These are phyloP conservation scores for Mirounga angustirostris DNA, from an alignment of 2,113 vertebrate genomes.

Conservation along the genomic window DNA sequence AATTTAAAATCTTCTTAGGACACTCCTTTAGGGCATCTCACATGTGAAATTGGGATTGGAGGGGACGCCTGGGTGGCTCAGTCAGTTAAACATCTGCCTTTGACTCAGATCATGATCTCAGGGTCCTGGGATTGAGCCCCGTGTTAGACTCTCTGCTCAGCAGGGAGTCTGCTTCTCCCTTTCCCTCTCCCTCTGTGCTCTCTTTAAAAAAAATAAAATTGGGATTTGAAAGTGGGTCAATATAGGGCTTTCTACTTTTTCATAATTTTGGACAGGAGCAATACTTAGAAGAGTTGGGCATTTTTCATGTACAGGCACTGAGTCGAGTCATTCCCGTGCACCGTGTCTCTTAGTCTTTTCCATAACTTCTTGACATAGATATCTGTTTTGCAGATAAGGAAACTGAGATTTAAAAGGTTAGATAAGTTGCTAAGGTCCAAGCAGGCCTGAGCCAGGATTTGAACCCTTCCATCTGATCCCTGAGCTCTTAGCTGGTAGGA, in stretches of 20 bases:
- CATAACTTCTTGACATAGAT: accelerated
- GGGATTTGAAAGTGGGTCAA: not conserved
- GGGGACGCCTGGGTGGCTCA: no score
- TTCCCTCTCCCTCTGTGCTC: no score
- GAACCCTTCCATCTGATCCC: not conserved
- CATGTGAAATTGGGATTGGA: not conserved
- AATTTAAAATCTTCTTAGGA: not conserved
- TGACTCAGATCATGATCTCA: no score
- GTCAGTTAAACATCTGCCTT: no score
- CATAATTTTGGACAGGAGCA: not conserved
- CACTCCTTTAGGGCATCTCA: not conserved
- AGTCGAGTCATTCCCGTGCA: not conserved
- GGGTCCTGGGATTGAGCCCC: no score
- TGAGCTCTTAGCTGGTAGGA: not conserved
- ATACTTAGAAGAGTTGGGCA: not conserved
- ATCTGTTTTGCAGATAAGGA: not conserved
- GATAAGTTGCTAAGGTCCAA: not conserved
- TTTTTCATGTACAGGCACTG: not conserved
- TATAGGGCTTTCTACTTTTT: not conserved
- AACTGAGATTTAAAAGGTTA: not conserved
- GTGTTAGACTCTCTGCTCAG: no score
- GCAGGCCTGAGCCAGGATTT: not conserved
- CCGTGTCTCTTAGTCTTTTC: not conserved
- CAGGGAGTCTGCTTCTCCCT: no score
- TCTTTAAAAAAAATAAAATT: not conserved